These are phyloP conservation scores for Chrysomela aeneicollis DNA, from an alignment of 2,888 invertebrate genomes.

Conservation along the genomic window DNA sequence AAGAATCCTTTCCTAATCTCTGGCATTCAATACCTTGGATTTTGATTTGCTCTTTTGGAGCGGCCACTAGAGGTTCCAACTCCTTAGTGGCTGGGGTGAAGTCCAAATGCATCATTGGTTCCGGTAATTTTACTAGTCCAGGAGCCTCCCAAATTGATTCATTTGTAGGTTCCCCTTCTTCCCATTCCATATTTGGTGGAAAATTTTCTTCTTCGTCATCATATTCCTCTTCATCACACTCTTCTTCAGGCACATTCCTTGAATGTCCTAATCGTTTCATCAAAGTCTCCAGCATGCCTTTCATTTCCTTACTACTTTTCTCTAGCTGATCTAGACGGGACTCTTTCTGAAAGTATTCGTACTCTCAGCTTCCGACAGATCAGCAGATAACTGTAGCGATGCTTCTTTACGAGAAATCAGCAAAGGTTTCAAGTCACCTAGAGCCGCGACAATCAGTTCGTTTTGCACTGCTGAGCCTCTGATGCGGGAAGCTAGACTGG, in stretches of 20 bases:
- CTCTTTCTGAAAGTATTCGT: background rate
- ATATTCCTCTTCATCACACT: background rate
- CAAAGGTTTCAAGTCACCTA: constrained; percentile 38
- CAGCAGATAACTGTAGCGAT: background rate
- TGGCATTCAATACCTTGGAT: constrained; percentile 26
- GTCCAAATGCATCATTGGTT: constrained; percentile 5
- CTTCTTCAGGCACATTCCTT: constrained; percentile 7
- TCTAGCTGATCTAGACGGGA: background rate
- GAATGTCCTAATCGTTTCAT: background rate
- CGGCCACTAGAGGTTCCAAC: background rate
- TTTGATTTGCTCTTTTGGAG: constrained; percentile 24
- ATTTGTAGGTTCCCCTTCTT: too few relatives aligned
- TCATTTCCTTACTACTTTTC: background rate
- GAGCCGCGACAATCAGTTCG: constrained; percentile 35
- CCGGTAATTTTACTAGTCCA: too few relatives aligned
- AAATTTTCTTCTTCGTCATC: too few relatives aligned
- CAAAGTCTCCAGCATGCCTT: background rate
- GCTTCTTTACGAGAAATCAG: constrained; percentile 31
- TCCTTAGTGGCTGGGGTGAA: constrained; percentile 13
- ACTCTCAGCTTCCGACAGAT: background rate
- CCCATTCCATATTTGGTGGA: too few relatives aligned
- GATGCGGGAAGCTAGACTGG: constrained; percentile 37
- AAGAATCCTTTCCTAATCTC: constrained; percentile 21
- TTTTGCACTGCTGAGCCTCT: constrained; percentile 40
- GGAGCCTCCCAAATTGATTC: too few relatives aligned